These are phyloP conservation scores for Ferrisia virgata DNA, from an alignment of 2,888 invertebrate genomes.

Conservation along the genomic window DNA sequence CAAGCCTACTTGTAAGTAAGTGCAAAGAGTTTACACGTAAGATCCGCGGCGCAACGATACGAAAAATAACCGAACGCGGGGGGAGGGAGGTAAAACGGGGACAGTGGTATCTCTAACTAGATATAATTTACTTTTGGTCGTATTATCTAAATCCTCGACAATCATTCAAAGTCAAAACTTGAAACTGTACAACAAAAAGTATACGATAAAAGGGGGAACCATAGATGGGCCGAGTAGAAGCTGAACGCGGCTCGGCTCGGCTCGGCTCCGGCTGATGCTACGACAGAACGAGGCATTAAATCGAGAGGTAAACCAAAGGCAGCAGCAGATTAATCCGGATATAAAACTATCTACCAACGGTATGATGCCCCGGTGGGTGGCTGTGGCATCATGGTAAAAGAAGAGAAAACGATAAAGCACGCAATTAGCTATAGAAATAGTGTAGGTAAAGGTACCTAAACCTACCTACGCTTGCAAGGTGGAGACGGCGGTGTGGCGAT, in stretches of 20 bases:
- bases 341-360: conserved; percentile 7
- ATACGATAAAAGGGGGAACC: background rate
- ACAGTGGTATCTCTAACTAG: background rate
- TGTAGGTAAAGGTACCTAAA: background rate
- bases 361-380: no score
- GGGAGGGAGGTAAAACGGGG: background rate
- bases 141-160: conserved; percentile 20
- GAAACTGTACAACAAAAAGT: background rate
- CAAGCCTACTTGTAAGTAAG: no score
- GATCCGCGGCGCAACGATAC: background rate
- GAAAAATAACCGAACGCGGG: background rate
- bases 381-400: background rate
- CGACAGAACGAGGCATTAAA: background rate
- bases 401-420: conserved; percentile 19
- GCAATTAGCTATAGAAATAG: background rate
- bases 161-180: conserved; percentile 24
- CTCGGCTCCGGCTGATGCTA: background rate
- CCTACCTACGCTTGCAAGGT: background rate
- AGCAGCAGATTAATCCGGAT: background rate
- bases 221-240: background rate
- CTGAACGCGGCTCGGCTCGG: background rate
- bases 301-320: background rate
- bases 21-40: no score
- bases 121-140: conserved; percentile 5
- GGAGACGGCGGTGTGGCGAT: background rate